Evolutionary conservation across 1,140 invertebrate genomes (phyloP).

Genomic region (Thaumatotibia leucotreta): DNA sequence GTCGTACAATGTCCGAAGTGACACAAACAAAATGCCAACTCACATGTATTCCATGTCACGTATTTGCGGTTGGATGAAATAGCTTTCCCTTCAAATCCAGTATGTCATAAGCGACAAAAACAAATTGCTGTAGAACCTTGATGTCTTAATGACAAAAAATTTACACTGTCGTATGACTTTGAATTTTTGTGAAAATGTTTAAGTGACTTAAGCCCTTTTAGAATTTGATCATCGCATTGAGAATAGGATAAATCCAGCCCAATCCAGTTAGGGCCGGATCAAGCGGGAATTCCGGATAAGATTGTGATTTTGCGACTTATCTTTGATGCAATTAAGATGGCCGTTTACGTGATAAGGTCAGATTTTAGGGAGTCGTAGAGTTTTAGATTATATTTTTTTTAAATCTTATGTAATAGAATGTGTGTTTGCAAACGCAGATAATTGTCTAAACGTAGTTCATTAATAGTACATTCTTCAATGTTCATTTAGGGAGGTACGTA

Average conservation of each 20-base stretch:
- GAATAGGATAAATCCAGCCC: not conserved
- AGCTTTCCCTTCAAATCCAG: not conserved
- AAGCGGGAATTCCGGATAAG: not conserved
- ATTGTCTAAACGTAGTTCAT: too few species aligned
- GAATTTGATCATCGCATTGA: not conserved
- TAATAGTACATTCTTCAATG: too few species aligned
- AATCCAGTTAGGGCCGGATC: conserved; percentile 2
- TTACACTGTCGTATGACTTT: too few species aligned
- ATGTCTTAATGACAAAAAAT: too few species aligned
- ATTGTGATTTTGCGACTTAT: not conserved
- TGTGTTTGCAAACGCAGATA: too few species aligned
- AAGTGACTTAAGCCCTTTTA: not conserved
- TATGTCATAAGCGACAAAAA: not conserved
- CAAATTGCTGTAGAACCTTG: too few species aligned
- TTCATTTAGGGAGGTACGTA: too few species aligned
- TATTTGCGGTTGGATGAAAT: not conserved
- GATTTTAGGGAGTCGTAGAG: not conserved
- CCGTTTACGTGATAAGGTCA: not conserved
- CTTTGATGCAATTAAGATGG: conserved; percentile 1
- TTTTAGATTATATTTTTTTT: not conserved
- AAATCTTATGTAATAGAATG: too few species aligned
- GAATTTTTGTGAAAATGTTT: too few species aligned
- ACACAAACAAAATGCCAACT: not conserved
- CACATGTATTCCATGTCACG: not conserved
- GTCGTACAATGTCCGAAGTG: not conserved